phyloP scores from a whole-genome alignment of 2,888 invertebrate genomes.

The Mythimna vitellina region DNA sequence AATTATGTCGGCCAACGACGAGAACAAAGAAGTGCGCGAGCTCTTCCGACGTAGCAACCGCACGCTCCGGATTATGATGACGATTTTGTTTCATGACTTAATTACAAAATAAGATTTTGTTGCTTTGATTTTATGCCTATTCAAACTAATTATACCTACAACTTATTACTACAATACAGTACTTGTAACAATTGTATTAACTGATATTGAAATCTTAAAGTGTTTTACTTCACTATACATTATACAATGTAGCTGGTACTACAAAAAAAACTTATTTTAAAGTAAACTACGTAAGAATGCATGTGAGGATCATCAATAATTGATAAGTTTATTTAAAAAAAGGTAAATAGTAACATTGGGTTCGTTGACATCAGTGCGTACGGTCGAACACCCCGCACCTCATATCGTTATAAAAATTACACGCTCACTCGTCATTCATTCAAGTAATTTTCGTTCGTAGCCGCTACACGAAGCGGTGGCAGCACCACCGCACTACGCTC shows the following conservation, averaged over 20 bases:
- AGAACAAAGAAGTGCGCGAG: conserved; percentile 83
- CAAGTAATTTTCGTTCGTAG: conserved; percentile 71
- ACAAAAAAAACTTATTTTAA: conserved; percentile 14
- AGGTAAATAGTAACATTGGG: conserved; percentile 72
- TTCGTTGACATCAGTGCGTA: conserved; percentile 85
- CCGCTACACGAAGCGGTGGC: conserved; percentile 67
- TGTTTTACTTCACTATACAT: background rate
- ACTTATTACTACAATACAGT: background rate
- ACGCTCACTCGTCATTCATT: conserved; percentile 84
- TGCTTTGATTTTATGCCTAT: background rate
- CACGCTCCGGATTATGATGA: conserved; percentile 44
- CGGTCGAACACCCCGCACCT: conserved; percentile 77
- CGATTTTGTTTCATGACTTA: conserved; percentile 26
- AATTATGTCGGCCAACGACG: conserved; percentile 84
- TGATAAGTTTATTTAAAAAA: conserved; percentile 36
- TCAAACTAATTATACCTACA: background rate
- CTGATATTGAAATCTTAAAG: background rate
- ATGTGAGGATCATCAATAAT: conserved; percentile 24
- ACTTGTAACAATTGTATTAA: background rate
- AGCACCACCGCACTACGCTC: conserved; percentile 70
- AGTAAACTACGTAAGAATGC: conserved; percentile 28
- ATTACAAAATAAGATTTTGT: conserved; percentile 13
- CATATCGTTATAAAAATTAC: conserved; percentile 80
- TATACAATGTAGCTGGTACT: background rate
- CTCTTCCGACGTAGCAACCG: conserved; percentile 67